A percentile compares a stretch with the other conserved stretches of the same genome.
Conservation (phyloP, 2,888 invertebrate genomes). For the Synergus laeviventris region DNA sequence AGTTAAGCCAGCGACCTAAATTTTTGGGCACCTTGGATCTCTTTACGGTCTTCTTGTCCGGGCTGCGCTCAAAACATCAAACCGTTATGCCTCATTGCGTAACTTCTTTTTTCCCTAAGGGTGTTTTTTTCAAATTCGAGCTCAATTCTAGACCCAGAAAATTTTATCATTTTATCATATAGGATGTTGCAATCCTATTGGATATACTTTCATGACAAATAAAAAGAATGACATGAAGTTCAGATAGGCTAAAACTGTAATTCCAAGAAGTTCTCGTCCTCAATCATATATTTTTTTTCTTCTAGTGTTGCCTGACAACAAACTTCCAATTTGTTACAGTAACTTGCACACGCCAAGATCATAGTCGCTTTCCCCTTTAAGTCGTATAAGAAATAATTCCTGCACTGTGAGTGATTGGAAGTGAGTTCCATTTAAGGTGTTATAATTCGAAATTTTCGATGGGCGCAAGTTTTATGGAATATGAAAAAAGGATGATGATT, state of each 20-base stretch:
- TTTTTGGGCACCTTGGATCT: constrained; percentile 63
- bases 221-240: too few relatives aligned
- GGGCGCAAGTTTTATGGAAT: too few relatives aligned
- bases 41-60: constrained; percentile 48
- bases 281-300: neutral
- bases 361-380: constrained; percentile 7
- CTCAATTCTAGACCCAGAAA: neutral
- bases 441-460: neutral
- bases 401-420: neutral
- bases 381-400: neutral
- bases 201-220: too few relatives aligned
- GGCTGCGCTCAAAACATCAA: constrained; percentile 40
- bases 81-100: constrained; percentile 50
- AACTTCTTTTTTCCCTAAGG: constrained; percentile 31
- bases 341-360: constrained; percentile 7
- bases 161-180: too few relatives aligned
- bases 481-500: too few relatives aligned
- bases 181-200: too few relatives aligned
- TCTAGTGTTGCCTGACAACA: neutral
- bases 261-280: neutral
- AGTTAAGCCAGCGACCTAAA: constrained; percentile 70
- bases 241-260: neutral
- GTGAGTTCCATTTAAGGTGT: neutral
- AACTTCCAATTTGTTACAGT: constrained; percentile 7
- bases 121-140: neutral